These are phyloP conservation scores for Muscicapa striata DNA, from an alignment of 2,797 vertebrate genomes.

Conservation along the genomic window DNA sequence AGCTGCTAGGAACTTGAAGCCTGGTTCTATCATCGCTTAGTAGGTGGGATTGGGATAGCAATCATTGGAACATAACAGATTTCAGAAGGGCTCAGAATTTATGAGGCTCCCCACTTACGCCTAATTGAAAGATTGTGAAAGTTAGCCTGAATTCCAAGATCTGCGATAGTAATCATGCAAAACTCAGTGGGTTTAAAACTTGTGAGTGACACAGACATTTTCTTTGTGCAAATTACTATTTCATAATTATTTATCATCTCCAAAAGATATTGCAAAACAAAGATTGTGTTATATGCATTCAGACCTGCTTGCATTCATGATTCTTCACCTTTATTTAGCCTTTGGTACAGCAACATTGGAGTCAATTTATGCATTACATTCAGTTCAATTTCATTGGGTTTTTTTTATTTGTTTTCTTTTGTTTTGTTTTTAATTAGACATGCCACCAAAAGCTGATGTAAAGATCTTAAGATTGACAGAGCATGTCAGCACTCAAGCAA, in stretches of 20 bases:
- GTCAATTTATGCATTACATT: background rate
- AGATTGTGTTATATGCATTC: background rate
- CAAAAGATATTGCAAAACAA: background rate
- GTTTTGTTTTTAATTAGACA: background rate
- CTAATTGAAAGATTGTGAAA: background rate
- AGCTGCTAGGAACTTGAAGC: background rate
- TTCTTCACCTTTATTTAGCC: background rate
- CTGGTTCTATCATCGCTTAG: constrained; percentile 22
- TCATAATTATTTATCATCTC: background rate
- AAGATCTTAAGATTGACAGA: background rate
- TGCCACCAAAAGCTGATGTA: background rate
- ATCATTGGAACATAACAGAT: background rate
- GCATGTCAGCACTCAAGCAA: background rate
- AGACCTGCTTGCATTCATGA: background rate
- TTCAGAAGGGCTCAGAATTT: constrained; percentile 39
- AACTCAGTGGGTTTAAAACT: background rate
- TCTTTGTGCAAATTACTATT: background rate
- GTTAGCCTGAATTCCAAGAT: constrained; percentile 2
- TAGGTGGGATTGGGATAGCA: background rate
- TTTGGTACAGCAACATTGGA: background rate
- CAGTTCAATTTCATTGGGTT: background rate
- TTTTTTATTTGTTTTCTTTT: background rate
- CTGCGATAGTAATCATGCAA: background rate
- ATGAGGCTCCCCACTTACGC: background rate
- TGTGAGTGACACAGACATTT: background rate